A percentile compares a stretch with the other conserved stretches of the same genome.
phyloP scores from a whole-genome alignment of 2,797 vertebrate genomes.

The Epinephelus awoara region DNA sequence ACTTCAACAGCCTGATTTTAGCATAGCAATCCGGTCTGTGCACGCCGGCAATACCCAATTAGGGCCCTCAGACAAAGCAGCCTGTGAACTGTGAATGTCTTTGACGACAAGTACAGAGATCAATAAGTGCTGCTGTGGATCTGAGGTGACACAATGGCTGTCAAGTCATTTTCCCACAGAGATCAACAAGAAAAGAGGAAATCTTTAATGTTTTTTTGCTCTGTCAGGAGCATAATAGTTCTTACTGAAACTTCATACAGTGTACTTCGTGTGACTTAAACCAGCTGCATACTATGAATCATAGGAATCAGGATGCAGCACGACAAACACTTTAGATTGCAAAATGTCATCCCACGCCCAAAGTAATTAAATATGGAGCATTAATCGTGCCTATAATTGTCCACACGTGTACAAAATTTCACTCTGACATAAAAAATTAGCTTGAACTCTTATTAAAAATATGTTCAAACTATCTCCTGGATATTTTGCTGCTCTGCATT shows the following conservation, averaged over 20 bases:
- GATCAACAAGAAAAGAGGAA: conserved; percentile 3
- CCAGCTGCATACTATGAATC: conserved; percentile 13
- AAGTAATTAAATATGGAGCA: conserved; percentile 1
- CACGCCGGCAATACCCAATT: conserved; percentile 70
- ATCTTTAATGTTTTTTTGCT: neutral
- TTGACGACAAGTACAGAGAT: conserved; percentile 52
- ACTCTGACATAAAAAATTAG: neutral
- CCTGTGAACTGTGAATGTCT: conserved; percentile 60
- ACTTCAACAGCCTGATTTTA: conserved; percentile 68
- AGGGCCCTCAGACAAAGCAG: conserved; percentile 68
- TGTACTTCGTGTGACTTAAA: neutral
- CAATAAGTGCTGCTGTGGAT: conserved; percentile 24
- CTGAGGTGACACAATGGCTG: conserved; percentile 30
- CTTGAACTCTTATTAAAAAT: no score
- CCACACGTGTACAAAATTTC: neutral
- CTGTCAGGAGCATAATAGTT: neutral
- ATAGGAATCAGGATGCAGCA: neutral
- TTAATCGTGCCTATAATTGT: neutral
- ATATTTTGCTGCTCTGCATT: no score
- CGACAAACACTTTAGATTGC: neutral
- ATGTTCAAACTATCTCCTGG: no score
- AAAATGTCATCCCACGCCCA: conserved; percentile 1
- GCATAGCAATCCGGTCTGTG: conserved; percentile 68
- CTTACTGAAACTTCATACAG: neutral
- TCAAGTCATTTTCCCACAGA: conserved; percentile 18